A percentile compares a stretch with the other conserved stretches of the same genome.
phyloP scores from a whole-genome alignment of 2,797 vertebrate genomes.

The Darevskia nairensis region DNA sequence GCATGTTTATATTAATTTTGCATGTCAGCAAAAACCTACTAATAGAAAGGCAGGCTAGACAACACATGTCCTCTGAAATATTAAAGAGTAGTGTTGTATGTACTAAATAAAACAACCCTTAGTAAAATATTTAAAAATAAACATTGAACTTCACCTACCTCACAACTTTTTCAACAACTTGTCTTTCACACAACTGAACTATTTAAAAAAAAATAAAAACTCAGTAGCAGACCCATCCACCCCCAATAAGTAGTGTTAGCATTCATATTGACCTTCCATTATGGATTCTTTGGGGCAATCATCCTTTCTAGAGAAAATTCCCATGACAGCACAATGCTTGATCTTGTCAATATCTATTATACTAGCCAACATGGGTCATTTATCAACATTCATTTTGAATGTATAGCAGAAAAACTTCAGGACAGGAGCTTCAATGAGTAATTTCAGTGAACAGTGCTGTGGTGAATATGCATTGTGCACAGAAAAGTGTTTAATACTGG shows the following conservation, averaged over 20 bases:
- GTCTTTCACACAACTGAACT: rapidly evolving
- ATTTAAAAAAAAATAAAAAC: neutral
- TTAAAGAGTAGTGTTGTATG: neutral
- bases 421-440: neutral
- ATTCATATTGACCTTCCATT: slow-evolving; percentile 15
- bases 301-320: slow-evolving; percentile 51
- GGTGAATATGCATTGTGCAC: rapidly evolving
- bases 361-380: slow-evolving; percentile 41
- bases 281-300: slow-evolving; percentile 19
- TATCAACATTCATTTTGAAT: slow-evolving; percentile 48
- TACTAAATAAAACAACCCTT: neutral
- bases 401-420: slow-evolving; percentile 16
- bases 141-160: neutral
- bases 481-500: neutral
- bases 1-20: neutral
- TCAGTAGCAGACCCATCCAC: neutral
- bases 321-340: slow-evolving; percentile 39
- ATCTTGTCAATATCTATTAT: slow-evolving; percentile 42
- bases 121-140: neutral
- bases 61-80: neutral
- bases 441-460: slow-evolving; percentile 24
- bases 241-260: slow-evolving; percentile 22
- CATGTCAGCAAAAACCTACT: neutral
- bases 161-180: neutral
- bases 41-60: neutral